phyloP scores from a whole-genome alignment of 2,113 vertebrate genomes.

The Plotosus lineatus region DNA sequence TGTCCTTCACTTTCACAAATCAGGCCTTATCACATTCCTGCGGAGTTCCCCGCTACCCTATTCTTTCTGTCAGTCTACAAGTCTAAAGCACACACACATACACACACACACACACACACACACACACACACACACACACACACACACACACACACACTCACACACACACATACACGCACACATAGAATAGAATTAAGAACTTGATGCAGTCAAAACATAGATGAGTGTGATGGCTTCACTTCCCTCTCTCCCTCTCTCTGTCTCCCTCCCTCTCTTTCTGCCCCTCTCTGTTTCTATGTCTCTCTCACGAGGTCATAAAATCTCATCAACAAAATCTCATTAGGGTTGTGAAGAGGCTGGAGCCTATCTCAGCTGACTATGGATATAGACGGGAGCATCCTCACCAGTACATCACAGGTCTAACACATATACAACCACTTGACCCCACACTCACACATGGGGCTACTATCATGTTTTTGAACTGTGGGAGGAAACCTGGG shows the following conservation, averaged over 20 bases:
- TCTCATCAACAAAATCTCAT: neutral
- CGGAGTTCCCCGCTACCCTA: neutral
- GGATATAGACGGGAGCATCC: no score
- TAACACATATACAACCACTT: no score
- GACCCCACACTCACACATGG: no score
- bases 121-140: neutral
- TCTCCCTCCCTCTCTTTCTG: neutral
- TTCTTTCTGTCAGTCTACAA: neutral
- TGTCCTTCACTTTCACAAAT: slow-evolving; percentile 27
- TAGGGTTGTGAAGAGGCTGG: no score
- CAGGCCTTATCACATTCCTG: slow-evolving; percentile 52
- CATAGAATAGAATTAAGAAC: neutral
- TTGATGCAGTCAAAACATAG: no score
- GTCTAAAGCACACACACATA: neutral
- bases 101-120: no score
- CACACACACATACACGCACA: neutral
- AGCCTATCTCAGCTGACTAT: no score
- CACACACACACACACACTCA: neutral
- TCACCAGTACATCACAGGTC: no score
- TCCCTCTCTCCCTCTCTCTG: neutral
- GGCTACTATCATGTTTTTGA: no score
- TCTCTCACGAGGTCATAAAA: neutral
- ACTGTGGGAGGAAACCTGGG: no score
- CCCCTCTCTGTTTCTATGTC: neutral
- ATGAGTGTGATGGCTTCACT: neutral